These are phyloP conservation scores for Amphibalanus amphitrite DNA, from an alignment of 1,140 invertebrate species.

Conservation along the genomic window DNA sequence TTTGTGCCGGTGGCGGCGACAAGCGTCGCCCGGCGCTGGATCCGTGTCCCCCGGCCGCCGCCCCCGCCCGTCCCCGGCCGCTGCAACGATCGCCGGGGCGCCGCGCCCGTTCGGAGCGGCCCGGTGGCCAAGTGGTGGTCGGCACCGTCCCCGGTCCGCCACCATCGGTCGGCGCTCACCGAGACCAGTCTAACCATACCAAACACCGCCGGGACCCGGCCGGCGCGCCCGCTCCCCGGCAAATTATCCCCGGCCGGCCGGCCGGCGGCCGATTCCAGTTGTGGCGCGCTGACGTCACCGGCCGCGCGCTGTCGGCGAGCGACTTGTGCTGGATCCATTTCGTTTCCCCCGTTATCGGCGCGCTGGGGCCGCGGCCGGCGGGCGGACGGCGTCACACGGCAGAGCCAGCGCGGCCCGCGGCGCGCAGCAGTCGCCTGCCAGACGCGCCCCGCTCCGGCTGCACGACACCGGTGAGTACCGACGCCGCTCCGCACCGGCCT, in stretches of 20 bases:
- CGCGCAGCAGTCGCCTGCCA: neutral
- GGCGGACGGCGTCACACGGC: too few relatives aligned
- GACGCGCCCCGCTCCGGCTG: neutral
- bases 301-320: too few relatives aligned
- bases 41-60: too few relatives aligned
- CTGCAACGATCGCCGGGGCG: too few relatives aligned
- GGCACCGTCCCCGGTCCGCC: too few relatives aligned
- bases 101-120: neutral
- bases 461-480: neutral
- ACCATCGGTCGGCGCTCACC: neutral
- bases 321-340: constrained; percentile 1
- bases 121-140: too few relatives aligned
- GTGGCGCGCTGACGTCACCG: neutral
- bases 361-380: neutral
- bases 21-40: too few relatives aligned
- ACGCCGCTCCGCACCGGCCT: too few relatives aligned
- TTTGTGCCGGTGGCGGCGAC: too few relatives aligned
- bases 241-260: neutral
- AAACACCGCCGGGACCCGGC: neutral
- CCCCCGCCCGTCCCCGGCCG: too few relatives aligned
- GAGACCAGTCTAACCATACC: neutral
- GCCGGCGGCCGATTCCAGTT: neutral
- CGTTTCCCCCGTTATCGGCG: neutral
- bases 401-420: too few relatives aligned
- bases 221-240: neutral